Percentiles rank a stretch among this genome's conserved stretches.
Evolutionary conservation across 1,140 invertebrate species (phyloP).

Genomic region (Aphelinus certus): DNA sequence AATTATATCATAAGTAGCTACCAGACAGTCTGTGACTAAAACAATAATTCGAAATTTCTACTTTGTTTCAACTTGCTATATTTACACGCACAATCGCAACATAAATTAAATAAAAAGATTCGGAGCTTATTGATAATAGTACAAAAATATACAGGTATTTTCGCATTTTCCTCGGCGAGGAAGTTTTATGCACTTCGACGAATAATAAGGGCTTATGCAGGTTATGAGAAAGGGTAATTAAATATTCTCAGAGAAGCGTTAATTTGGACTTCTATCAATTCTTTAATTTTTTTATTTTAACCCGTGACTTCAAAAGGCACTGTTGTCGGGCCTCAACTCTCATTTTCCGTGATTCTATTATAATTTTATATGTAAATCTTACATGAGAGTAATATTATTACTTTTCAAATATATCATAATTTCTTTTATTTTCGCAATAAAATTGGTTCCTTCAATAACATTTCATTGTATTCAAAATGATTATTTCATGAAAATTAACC

Average conservation of each 20-base stretch:
- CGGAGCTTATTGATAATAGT: slow-evolving; percentile 42
- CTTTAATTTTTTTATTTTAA: slow-evolving; percentile 16
- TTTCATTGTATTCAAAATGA: too few relatives aligned
- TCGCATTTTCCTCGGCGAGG: slow-evolving; percentile 16
- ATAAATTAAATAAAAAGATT: slow-evolving; percentile 39
- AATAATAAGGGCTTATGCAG: slow-evolving; percentile 21
- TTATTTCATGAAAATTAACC: too few relatives aligned
- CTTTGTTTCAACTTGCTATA: slow-evolving; percentile 16
- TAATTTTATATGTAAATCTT: background rate
- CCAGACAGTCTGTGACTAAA: slow-evolving; percentile 30
- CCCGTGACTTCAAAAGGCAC: slow-evolving; percentile 26
- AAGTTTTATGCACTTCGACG: slow-evolving; percentile 34
- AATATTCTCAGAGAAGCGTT: slow-evolving; percentile 11
- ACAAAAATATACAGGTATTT: slow-evolving; percentile 48
- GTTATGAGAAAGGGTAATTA: slow-evolving; percentile 4
- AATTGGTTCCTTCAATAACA: too few relatives aligned
- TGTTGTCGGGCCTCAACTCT: slow-evolving; percentile 25
- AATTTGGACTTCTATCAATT: background rate
- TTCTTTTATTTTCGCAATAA: too few relatives aligned
- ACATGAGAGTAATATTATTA: too few relatives aligned
- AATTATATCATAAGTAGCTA: slow-evolving; percentile 35
- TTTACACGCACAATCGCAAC: slow-evolving; percentile 30
- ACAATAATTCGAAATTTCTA: slow-evolving; percentile 34
- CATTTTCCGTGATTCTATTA: slow-evolving; percentile 13
- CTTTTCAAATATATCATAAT: too few relatives aligned